Evolutionary conservation across 2,113 vertebrate species (phyloP).

Genomic region (Microtus montanus): DNA sequence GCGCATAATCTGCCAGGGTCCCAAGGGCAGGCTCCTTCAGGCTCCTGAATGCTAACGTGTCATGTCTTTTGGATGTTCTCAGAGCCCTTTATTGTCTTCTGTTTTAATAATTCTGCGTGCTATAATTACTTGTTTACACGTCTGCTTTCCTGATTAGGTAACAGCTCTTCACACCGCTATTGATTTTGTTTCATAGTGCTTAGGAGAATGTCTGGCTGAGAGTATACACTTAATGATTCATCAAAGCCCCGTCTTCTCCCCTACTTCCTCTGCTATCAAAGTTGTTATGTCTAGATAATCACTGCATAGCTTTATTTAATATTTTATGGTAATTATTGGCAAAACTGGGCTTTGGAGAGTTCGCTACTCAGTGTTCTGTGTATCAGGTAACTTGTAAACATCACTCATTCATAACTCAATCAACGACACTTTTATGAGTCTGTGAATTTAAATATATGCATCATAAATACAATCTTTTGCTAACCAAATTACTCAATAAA

Average conservation of each 20-base stretch:
- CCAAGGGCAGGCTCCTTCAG: too few species aligned
- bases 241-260: neutral
- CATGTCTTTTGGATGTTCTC: neutral
- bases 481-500: neutral
- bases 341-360: neutral
- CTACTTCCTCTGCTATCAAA: neutral
- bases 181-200: slow-evolving; percentile 29
- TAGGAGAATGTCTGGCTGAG: slow-evolving; percentile 38
- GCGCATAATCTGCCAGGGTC: too few species aligned
- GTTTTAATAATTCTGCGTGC: neutral
- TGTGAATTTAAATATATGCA: neutral
- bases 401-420: neutral
- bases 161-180: neutral
- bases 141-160: slow-evolving; percentile 57
- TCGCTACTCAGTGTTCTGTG: neutral
- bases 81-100: neutral
- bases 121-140: slow-evolving; percentile 41
- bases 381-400: neutral
- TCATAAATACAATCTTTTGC: neutral
- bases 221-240: neutral
- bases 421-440: neutral
- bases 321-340: slow-evolving; percentile 27
- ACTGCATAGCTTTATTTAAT: slow-evolving; percentile 29
- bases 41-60: too few species aligned
- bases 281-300: slow-evolving; percentile 40